phyloP scores from a whole-genome alignment of 2,888 invertebrate genomes.

The Dynastes grantii region DNA sequence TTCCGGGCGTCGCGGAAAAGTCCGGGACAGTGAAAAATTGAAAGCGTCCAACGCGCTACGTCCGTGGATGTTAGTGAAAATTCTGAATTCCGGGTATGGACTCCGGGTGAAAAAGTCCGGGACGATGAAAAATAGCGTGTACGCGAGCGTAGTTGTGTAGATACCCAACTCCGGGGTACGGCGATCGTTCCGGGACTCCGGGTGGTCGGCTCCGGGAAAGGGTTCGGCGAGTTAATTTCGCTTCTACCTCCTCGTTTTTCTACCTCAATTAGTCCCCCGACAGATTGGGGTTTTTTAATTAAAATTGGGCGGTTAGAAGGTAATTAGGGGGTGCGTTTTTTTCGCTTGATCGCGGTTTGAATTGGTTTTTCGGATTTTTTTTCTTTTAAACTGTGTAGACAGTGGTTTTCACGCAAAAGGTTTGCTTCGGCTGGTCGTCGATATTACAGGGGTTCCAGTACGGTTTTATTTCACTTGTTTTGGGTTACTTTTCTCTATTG shows the following conservation, averaged over 20 bases:
- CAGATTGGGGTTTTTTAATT: slow-evolving; percentile 59
- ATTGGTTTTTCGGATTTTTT: too few species aligned
- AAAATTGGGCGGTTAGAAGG: slow-evolving; percentile 60
- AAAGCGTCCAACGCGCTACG: neutral
- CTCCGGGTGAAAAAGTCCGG: too few species aligned
- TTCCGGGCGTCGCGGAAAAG: neutral
- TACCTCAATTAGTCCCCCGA: slow-evolving; percentile 60
- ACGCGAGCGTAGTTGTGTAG: too few species aligned
- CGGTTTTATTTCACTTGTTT: too few species aligned
- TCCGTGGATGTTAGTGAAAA: too few species aligned
- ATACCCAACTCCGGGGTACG: too few species aligned
- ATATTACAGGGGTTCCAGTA: too few species aligned
- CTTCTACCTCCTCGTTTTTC: slow-evolving; percentile 15
- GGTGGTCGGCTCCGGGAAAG: neutral
- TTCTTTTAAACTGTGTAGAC: too few species aligned
- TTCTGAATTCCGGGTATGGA: too few species aligned
- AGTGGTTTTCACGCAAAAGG: too few species aligned
- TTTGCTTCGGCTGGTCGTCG: too few species aligned
- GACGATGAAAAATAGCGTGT: too few species aligned
- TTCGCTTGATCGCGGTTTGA: slow-evolving; percentile 11
- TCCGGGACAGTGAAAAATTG: slow-evolving; percentile 39
- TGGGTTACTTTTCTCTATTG: slow-evolving; percentile 37
- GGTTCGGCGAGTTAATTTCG: slow-evolving; percentile 42
- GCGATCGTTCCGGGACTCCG: slow-evolving; percentile 10
- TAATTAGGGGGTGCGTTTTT: slow-evolving; percentile 57